Evolutionary conservation across 2,113 vertebrate genomes (phyloP), one percentile per base, ranked within the genome.

Genomic region (Melanotaenia duboulayi): DNA sequence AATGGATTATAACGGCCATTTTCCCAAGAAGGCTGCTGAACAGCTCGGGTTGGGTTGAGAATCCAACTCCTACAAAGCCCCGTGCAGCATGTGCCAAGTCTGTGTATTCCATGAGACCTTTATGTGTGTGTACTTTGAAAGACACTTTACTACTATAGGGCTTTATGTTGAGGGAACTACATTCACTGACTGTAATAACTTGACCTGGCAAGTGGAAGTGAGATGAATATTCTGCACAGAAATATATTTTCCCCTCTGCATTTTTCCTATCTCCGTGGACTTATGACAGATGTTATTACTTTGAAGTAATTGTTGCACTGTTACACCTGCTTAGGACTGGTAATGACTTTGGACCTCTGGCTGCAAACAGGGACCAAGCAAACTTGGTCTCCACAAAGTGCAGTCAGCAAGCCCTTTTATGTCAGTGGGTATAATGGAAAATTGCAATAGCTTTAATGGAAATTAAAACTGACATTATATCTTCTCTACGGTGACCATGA

Each of bases 1-100:
- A 92, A 90, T 89, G 91, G 89, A 93, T 94, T 93, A 92, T 50
- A 77, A 74, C 73, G 86, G 76, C 69, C 70, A 58, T 76, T 86
- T 86, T 60, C 70, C 81, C 84, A 86, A 42, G 65, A 83, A 80
- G 79, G 80, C 83, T 76, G 57, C 79, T 65, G 71, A 84, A 76
- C 44, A 78, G 84, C 77, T 89, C 46, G 58, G 71, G 63, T 55
- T 65, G 71, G 78, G 54, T 54, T 75, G 78, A 81, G 75, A 87
- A 87, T 80, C 69, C 51, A 73, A 67, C 73, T 81, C 54, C 25
- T 57, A 82, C 72, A 87, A 84, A 90, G 85, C 50, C 65, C 66
- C 61, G 51, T 81, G 52, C 73, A 78, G 82, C 82, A 71, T 81
- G 65, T 82, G 80, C 72, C 87, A 83, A 78, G 58, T 81, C 69